phyloP scores from a whole-genome alignment of 1,140 invertebrate genomes.

The Drosophila nigrodunni region DNA sequence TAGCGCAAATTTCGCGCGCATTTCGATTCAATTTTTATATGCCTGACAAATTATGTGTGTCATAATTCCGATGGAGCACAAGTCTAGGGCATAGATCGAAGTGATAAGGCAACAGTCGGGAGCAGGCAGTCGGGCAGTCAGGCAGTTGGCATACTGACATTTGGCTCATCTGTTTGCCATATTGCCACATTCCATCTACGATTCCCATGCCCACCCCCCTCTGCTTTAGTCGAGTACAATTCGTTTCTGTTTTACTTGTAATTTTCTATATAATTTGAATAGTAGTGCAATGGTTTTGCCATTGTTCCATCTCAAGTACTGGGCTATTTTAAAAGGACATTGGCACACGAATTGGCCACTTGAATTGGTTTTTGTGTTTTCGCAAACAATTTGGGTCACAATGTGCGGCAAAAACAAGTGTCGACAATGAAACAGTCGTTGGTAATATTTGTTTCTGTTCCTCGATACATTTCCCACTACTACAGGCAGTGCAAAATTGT shows the following conservation, averaged over 20 bases:
- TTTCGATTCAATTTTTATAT: conserved; percentile 73
- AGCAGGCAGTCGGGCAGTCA: no score
- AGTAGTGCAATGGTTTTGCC: conserved; percentile 51
- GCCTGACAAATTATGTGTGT: conserved; percentile 52
- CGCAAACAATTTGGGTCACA: conserved; percentile 75
- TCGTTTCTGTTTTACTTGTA: conserved; percentile 76
- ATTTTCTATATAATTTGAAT: conserved; percentile 80
- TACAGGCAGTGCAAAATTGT: conserved; percentile 62
- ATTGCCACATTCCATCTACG: conserved; percentile 70
- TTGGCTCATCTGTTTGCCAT: conserved; percentile 68
- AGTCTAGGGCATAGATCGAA: conserved; percentile 20
- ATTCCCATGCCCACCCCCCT: conserved; percentile 68
- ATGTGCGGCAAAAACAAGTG: conserved; percentile 69
- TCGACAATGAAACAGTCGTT: conserved; percentile 66
- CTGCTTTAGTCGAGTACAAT: conserved; percentile 40
- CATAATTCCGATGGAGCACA: conserved; percentile 19
- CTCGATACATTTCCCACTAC: not conserved
- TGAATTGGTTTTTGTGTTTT: conserved; percentile 50
- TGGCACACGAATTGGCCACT: conserved; percentile 50
- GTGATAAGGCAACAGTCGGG: conserved; percentile 23
- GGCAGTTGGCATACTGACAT: conserved; percentile 22
- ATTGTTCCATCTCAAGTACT: conserved; percentile 68
- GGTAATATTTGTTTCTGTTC: conserved; percentile 26
- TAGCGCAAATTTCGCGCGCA: conserved; percentile 56
- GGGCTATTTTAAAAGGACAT: conserved; percentile 52